Conservation (phyloP, 1,140 invertebrate genomes). For the Ptiloglossa arizonensis region DNA sequence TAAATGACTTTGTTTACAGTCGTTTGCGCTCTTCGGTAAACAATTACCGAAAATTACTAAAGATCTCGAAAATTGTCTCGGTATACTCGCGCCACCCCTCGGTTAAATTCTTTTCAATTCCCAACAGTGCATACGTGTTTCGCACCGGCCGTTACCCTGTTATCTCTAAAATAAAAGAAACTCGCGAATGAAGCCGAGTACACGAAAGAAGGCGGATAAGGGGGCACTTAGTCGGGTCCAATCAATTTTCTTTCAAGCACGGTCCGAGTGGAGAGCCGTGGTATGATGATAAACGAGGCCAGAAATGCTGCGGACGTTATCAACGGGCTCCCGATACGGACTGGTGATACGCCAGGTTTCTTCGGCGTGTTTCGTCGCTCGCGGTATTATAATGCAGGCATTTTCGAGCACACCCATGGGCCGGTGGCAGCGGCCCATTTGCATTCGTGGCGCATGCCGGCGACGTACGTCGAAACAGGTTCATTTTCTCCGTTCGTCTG, state of each 20-base stretch:
- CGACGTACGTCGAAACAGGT: conserved; percentile 57
- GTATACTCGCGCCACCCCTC: too few species aligned
- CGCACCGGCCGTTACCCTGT: too few species aligned
- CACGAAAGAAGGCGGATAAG: not conserved
- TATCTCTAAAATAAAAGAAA: not conserved
- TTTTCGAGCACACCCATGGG: conserved; percentile 49
- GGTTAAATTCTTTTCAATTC: too few species aligned
- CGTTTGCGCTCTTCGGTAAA: too few species aligned
- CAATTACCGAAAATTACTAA: too few species aligned
- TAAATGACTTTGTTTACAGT: too few species aligned
- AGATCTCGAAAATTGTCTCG: too few species aligned
- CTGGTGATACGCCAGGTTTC: conserved; percentile 56
- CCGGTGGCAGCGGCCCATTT: conserved; percentile 43
- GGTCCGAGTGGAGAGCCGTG: not conserved
- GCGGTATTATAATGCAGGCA: conserved; percentile 49
- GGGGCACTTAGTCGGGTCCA: conserved; percentile 36
- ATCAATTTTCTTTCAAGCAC: conserved; percentile 55
- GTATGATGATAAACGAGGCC: conserved; percentile 61
- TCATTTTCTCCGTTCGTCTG: conserved; percentile 55
- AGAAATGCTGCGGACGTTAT: conserved; percentile 63
- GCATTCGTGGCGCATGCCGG: conserved; percentile 53
- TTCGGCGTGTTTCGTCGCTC: conserved; percentile 7
- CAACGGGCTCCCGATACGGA: conserved; percentile 32
- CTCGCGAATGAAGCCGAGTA: not conserved
- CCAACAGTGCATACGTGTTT: too few species aligned